These are phyloP conservation scores for Phrynocephalus forsythii DNA, from an alignment of 2,797 vertebrate genomes.

Conservation along the genomic window DNA sequence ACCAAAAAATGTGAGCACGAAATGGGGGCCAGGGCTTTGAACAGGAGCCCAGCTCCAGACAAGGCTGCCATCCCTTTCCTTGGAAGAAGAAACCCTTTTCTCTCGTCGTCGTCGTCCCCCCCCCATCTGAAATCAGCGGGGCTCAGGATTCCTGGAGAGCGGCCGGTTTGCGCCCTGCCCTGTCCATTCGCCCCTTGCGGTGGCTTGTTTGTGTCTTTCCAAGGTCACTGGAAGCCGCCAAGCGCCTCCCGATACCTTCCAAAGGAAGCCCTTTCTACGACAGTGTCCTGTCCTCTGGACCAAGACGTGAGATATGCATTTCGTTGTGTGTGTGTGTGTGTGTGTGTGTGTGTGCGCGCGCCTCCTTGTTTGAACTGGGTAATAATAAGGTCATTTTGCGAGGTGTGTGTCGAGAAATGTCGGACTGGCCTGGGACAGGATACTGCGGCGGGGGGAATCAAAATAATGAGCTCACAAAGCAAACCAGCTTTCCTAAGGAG, in stretches of 20 bases:
- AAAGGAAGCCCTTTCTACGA: neutral
- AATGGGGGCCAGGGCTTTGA: neutral
- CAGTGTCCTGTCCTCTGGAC: no score
- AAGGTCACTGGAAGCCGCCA: neutral
- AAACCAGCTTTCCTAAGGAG: neutral
- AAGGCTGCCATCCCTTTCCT: no score
- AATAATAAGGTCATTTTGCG: slow-evolving; percentile 8
- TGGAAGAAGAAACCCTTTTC: neutral
- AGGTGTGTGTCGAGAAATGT: slow-evolving; percentile 26
- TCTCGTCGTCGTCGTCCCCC: no score
- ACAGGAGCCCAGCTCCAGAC: neutral
- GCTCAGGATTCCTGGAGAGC: neutral
- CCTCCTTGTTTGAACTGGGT: neutral
- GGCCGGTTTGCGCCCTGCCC: neutral
- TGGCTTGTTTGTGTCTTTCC: no score
- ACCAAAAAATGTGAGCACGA: neutral
- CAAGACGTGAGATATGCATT: neutral
- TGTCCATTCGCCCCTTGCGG: neutral
- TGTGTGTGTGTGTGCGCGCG: neutral
- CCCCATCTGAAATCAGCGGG: no score
- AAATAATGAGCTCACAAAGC: slow-evolving; percentile 44
- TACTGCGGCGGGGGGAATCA: slow-evolving; percentile 25
- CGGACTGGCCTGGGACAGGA: slow-evolving; percentile 3
- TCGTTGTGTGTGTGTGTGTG: neutral
- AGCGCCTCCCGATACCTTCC: neutral